Conservation (phyloP, 1,140 invertebrate species). For the Euwallacea fornicatus region DNA sequence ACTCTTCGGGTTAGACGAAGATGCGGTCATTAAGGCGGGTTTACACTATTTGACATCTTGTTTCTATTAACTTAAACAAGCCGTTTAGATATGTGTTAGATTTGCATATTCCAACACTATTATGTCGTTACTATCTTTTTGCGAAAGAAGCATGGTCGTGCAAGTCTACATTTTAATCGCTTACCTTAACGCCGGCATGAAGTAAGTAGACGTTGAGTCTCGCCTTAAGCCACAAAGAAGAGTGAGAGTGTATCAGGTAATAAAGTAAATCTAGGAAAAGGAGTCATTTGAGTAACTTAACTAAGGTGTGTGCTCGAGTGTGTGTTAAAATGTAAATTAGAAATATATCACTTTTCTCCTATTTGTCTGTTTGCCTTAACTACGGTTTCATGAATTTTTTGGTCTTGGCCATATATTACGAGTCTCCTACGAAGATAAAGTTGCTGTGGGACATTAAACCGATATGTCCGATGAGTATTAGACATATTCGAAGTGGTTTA, state of each 20-base stretch:
- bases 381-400: slow-evolving; percentile 18
- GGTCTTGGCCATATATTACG: not conserved
- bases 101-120: not conserved
- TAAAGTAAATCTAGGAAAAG: slow-evolving; percentile 19
- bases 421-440: not conserved
- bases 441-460: slow-evolving; percentile 3
- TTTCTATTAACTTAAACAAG: not conserved
- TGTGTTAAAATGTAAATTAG: slow-evolving; percentile 31
- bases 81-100: not conserved
- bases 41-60: not conserved
- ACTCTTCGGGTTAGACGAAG: not conserved
- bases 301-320: slow-evolving; percentile 14
- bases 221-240: not conserved
- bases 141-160: not conserved
- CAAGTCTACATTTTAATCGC: not conserved
- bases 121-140: not conserved
- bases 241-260: slow-evolving; percentile 23
- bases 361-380: slow-evolving; percentile 14
- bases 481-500: slow-evolving; percentile 5
- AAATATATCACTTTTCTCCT: slow-evolving; percentile 15
- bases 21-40: slow-evolving; percentile 21
- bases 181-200: not conserved
- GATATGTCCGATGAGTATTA: not conserved
- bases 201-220: not conserved
- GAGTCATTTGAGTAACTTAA: slow-evolving; percentile 24